phyloP scores from a whole-genome alignment of 2,888 invertebrate genomes.

The Eupithecia tripunctaria region DNA sequence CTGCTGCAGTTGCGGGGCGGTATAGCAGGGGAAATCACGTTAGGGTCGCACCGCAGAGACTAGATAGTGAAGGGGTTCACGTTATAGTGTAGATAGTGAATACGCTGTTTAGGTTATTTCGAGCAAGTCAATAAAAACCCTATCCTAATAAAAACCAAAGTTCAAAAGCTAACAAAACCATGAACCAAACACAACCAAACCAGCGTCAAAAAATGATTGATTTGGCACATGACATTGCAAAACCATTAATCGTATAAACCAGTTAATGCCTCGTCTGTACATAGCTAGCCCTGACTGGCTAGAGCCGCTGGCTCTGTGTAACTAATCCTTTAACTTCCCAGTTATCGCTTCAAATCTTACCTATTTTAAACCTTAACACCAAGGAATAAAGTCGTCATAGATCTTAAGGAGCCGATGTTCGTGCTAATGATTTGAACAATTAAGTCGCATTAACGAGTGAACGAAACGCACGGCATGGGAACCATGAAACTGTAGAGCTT shows the following conservation, averaged over 20 bases:
- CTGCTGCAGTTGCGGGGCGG: too few relatives aligned
- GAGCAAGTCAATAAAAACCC: not conserved
- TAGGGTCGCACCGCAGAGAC: not conserved
- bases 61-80: not conserved
- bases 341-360: not conserved
- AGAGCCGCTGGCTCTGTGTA: not conserved
- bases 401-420: constrained; percentile 59
- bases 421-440: constrained; percentile 74
- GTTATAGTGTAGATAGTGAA: too few relatives aligned
- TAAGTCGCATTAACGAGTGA: constrained; percentile 52
- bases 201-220: constrained; percentile 1
- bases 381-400: constrained; percentile 21
- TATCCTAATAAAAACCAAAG: not conserved
- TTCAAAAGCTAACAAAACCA: not conserved
- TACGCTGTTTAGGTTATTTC: not conserved
- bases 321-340: not conserved
- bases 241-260: too few relatives aligned
- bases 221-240: constrained; percentile 5
- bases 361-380: constrained; percentile 3
- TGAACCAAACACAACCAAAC: not conserved
- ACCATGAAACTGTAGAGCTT: not conserved
- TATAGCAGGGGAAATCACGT: too few relatives aligned
- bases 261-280: not conserved
- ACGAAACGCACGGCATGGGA: constrained; percentile 32
- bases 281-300: not conserved